Base-by-base conservation (phyloP, 2,888 invertebrate genomes). In the Mamestra brassicae region DNA sequence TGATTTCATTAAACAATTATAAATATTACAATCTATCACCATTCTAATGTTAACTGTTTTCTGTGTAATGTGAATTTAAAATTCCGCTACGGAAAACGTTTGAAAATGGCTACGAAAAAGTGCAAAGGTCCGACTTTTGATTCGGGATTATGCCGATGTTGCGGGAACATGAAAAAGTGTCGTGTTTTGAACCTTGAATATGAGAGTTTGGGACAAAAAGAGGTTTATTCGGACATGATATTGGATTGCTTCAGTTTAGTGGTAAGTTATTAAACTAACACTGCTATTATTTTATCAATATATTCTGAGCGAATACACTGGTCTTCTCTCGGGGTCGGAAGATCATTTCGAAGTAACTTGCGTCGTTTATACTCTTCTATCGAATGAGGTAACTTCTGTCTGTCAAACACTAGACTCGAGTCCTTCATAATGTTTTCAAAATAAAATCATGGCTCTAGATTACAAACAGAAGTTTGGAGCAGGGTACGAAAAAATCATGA, bases 211-310 rank as follows among this genome's bases (percentile, higher is more conserved):
- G 95, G 94, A 0, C 90, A 93, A 72, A 94, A 93, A 57, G 96
- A 96, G 80, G 81, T 95, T 0, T 96, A 96, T 85, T 93, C 95
- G 0, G 95, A 95, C 66, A 96, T 96, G 93, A 89, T 96, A 45
- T 91, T 95, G 92, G 96, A 96, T 74, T 95, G 95, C 78, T 96
- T 94, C 76, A 95, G 96, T 1, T 86, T 96, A 17, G 69, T 96
- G 87, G 96, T 96, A 87, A 90, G 93, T 36, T 89, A 70, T 42
- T 17, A 62, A 3, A 17, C 5, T 6, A 52, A 57, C 11, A 36
- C 1, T 26, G 6, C 13, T 36, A n/a, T 15, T 26, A 26, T 26
- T 26, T 3, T 15, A 45, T 3, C 11, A 17, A 38, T 10, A 5
- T 36, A 42, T 58, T 45, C 10, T 38, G 26, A 26, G 13, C 36